These are phyloP conservation scores for Ceratina japonica DNA, from an alignment of 1,140 invertebrate genomes.

Conservation along the genomic window DNA sequence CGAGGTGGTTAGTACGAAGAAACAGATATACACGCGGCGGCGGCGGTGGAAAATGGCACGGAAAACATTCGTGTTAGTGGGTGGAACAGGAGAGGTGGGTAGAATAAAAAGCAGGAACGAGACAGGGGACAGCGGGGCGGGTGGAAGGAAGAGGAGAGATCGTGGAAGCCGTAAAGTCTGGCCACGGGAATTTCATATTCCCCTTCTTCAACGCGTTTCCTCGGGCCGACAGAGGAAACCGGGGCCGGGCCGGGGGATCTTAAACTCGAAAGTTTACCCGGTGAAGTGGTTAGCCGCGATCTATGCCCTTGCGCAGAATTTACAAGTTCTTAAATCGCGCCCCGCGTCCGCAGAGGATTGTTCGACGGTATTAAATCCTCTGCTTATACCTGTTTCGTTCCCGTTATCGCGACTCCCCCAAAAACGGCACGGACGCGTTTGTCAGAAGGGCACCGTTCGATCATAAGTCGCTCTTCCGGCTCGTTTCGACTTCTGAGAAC, in stretches of 20 bases:
- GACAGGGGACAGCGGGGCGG: neutral
- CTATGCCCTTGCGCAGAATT: conserved; percentile 49
- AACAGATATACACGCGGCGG: neutral
- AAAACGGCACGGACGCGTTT: no score
- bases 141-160: conserved; percentile 5
- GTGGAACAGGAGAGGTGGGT: neutral
- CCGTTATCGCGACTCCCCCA: no score
- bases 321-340: conserved; percentile 57
- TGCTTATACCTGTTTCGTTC: conserved; percentile 20
- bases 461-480: no score
- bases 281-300: conserved; percentile 48
- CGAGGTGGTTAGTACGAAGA: neutral
- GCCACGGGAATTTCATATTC: conserved; percentile 58
- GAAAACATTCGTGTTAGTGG: neutral
- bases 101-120: conserved; percentile 3
- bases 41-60: neutral
- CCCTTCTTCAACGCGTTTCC: conserved; percentile 41
- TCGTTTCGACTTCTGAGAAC: neutral
- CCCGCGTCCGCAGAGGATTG: conserved; percentile 29
- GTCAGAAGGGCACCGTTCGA: no score
- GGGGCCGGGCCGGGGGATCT: conserved; percentile 44
- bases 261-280: conserved; percentile 63
- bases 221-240: neutral
- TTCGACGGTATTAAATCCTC: conserved; percentile 42
- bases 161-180: conserved; percentile 52